Percentiles rank a stretch among this genome's conserved stretches.
These are phyloP conservation scores for Columbina picui DNA, from an alignment of 2,113 vertebrate species.

Conservation along the genomic window DNA sequence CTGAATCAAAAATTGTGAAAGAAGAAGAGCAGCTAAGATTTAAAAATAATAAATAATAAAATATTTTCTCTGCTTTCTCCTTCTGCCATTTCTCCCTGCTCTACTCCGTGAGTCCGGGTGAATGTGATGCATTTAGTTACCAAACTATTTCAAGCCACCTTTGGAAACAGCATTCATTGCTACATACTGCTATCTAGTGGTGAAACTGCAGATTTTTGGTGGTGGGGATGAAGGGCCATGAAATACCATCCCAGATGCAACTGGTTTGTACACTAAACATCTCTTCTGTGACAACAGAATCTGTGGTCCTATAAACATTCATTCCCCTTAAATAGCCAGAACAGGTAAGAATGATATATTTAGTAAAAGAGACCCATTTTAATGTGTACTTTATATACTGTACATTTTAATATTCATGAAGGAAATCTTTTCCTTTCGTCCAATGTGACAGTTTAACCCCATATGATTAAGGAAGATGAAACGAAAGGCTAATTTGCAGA, in stretches of 20 bases:
- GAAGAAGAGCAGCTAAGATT: rapidly evolving
- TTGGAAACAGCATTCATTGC: neutral
- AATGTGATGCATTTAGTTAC: rapidly evolving
- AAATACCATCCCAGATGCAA: neutral
- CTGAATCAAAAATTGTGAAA: neutral
- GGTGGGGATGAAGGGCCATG: neutral
- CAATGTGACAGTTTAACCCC: neutral
- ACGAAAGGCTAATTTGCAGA: neutral
- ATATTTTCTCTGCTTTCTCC: neutral
- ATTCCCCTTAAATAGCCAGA: neutral
- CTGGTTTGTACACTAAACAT: neutral
- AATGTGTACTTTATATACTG: neutral
- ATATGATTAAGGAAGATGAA: neutral
- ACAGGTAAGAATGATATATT: neutral
- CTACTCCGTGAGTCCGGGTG: neutral
- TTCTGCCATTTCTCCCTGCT: neutral
- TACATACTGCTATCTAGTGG: conserved; percentile 56
- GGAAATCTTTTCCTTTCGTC: neutral
- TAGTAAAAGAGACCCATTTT: neutral
- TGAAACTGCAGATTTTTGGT: neutral
- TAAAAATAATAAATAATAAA: neutral
- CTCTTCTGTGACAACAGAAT: neutral
- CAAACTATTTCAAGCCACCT: neutral
- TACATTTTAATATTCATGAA: neutral
- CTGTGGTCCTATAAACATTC: neutral